phyloP scores from a whole-genome alignment of 2,888 invertebrate species.

The Panorpa germanica region DNA sequence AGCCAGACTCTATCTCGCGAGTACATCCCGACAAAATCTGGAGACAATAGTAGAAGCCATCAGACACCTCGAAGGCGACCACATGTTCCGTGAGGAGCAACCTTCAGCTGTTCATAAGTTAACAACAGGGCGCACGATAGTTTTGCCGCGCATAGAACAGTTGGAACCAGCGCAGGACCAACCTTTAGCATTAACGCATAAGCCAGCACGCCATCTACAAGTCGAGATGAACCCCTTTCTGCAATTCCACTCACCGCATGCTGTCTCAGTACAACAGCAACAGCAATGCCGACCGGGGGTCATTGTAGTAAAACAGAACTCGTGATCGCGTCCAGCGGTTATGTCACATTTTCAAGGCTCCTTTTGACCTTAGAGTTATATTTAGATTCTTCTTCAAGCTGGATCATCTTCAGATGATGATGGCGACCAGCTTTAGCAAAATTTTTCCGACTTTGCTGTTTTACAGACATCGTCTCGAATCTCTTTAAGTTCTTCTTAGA shows the following conservation, averaged over 20 bases:
- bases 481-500: no score
- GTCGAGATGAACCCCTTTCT: conserved; percentile 41
- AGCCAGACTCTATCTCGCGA: conserved; percentile 34
- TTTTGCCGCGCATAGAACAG: no score
- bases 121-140: no score
- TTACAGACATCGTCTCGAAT: no score
- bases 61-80: conserved; percentile 91
- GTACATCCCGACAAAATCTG: conserved; percentile 71
- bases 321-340: conserved; percentile 37
- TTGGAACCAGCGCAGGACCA: conserved; percentile 21
- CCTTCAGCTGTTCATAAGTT: no score
- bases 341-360: background rate
- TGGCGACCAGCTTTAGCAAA: no score
- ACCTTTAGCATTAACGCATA: conserved; percentile 21
- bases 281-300: conserved; percentile 72
- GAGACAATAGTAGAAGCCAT: conserved; percentile 98
- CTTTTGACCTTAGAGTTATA: no score
- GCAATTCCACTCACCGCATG: conserved; percentile 30
- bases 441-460: no score
- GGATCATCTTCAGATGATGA: no score
- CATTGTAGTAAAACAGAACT: conserved; percentile 71
- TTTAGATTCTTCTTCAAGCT: no score
- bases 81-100: conserved; percentile 70
- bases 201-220: conserved; percentile 27
- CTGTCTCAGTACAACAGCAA: conserved; percentile 19